Conservation (phyloP, 2,888 invertebrate species). For the Kuschelorhynchus macadamiae region DNA sequence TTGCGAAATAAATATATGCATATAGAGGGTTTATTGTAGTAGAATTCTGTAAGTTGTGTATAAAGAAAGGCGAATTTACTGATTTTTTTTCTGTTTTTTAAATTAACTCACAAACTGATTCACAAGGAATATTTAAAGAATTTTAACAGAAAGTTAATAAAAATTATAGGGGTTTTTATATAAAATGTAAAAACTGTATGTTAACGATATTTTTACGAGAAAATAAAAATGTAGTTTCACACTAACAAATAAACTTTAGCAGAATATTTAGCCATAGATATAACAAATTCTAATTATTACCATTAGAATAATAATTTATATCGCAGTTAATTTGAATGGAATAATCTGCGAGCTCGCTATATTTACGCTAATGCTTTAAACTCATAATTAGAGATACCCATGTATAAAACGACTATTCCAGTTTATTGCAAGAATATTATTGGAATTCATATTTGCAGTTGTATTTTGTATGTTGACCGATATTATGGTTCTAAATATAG, state of each 20-base stretch:
- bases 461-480: background rate
- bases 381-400: constrained; percentile 11
- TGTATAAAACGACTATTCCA: constrained; percentile 1
- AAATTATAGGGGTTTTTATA: too few relatives aligned
- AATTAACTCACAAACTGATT: too few relatives aligned
- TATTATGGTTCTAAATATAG: background rate
- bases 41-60: too few relatives aligned
- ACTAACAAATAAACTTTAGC: background rate
- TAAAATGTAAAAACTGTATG: too few relatives aligned
- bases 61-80: too few relatives aligned
- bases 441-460: background rate
- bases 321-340: constrained; percentile 17
- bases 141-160: too few relatives aligned
- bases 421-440: background rate
- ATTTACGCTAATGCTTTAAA: constrained; percentile 20
- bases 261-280: background rate
- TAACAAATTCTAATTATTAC: constrained; percentile 5
- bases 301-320: constrained; percentile 14
- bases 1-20: too few relatives aligned
- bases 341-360: constrained; percentile 13
- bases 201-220: too few relatives aligned
- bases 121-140: too few relatives aligned
- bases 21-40: too few relatives aligned
- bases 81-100: too few relatives aligned
- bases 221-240: background rate